Base-by-base conservation (phyloP, 2,113 vertebrate species). In the Python bivittatus region DNA sequence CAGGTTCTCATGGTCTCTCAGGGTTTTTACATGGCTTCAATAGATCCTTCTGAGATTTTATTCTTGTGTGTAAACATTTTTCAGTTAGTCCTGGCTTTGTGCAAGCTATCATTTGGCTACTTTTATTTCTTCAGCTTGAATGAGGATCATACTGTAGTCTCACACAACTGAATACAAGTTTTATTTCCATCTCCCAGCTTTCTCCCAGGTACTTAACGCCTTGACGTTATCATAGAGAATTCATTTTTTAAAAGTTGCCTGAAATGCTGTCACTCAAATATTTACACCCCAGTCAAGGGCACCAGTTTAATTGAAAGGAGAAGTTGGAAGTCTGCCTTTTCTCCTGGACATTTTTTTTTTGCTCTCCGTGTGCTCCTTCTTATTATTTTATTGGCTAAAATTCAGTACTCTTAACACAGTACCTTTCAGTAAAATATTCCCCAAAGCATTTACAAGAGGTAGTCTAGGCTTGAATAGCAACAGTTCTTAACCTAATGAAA, bases 341-440 rank as follows among this genome's bases (percentile, higher is more conserved):
- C 48, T 25, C 27, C 52, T 29, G 25, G 20, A 33, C 4, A 17
- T 53, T 0, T 0, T 1, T n/a, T 29, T 87, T 38, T 90, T 2
- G 0, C 17, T 93, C 84, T 6, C 6, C 72, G 38, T 27, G 11
- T 93, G 79, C 29, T 92, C 56, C 27, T 93, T 88, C 54, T 1
- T 84, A n/a, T n/a, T n/a, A n/a, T 44, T 94, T 93, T 87, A 33
- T 60, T 85, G 44, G 42, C 83, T 79, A 6, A 92, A 94, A 68
- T 90, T 94, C 10, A 29, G 42, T 72, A 6, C 86, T 53, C 11
- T 3, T 0, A 44, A 11, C 25, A 33, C 0, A 0, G 23, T 29
- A 20, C 48, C n/a, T 92, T 88, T 92, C n/a, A n/a, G 87, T 58
- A 44, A 52, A 53, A 61, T 0, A 0, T 33, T 25, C 54, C 12